These are phyloP conservation scores for Pseudois nayaur DNA, from an alignment of 2,113 vertebrate species.

Conservation along the genomic window DNA sequence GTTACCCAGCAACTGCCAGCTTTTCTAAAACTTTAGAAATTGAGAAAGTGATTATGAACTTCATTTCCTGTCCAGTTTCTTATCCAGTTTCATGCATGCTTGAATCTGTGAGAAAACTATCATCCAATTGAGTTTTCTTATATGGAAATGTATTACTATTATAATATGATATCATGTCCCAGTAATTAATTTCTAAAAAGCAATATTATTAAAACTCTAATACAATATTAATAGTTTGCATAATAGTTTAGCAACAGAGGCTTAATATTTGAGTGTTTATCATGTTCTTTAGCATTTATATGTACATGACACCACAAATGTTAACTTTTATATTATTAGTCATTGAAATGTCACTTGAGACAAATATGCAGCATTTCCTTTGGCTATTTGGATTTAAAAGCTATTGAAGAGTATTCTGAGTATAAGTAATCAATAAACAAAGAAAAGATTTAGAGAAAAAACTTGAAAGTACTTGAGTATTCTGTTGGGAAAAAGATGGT, in stretches of 20 bases:
- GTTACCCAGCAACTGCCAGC: not conserved
- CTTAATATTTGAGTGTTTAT: not conserved
- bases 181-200: not conserved
- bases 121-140: not conserved
- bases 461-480: not conserved
- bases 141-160: not conserved
- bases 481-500: not conserved
- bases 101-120: not conserved
- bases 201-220: not conserved
- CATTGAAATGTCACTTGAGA: not conserved
- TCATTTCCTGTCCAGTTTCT: not conserved
- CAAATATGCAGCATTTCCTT: constrained; percentile 1
- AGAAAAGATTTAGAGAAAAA: not conserved
- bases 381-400: not conserved
- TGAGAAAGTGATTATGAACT: not conserved
- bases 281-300: not conserved
- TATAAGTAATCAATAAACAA: not conserved
- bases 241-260: not conserved
- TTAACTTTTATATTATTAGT: not conserved
- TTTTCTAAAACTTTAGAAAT: not conserved
- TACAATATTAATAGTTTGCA: not conserved
- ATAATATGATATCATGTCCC: not conserved
- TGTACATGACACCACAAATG: not conserved
- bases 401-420: not conserved
- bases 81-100: not conserved